A percentile compares a stretch with the other conserved stretches of the same genome.
These are phyloP conservation scores for Crepidodera aurea DNA, from an alignment of 2,888 invertebrate genomes.

Conservation along the genomic window DNA sequence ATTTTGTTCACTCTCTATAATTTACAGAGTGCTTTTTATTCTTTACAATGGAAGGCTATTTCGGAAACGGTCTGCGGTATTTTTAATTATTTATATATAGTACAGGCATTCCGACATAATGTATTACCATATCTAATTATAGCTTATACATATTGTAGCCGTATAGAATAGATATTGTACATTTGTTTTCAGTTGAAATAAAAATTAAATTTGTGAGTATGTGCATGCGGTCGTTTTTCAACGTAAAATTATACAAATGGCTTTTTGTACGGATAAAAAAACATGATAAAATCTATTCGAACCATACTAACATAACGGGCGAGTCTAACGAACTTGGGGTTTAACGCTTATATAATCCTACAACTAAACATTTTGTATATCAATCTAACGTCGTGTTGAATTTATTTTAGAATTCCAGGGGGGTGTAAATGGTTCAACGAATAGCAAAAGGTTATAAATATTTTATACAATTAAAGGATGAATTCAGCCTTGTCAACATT, in stretches of 20 bases:
- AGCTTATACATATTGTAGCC: slow-evolving; percentile 21
- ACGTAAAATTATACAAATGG: slow-evolving; percentile 25
- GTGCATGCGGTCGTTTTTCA: slow-evolving; percentile 22
- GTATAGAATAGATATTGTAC: slow-evolving; percentile 19
- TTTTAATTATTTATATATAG: slow-evolving; percentile 27
- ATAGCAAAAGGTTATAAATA: too few species aligned
- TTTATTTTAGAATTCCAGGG: too few species aligned
- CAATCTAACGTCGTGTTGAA: neutral
- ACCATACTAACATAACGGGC: slow-evolving; percentile 2
- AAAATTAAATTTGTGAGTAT: slow-evolving; percentile 21
- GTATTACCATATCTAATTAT: slow-evolving; percentile 27
- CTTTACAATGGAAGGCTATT: slow-evolving; percentile 18
- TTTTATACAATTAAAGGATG: too few species aligned
- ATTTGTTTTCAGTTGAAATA: slow-evolving; percentile 26
- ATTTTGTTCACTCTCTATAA: neutral
- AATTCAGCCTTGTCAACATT: too few species aligned
- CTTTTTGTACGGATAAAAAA: slow-evolving; percentile 18
- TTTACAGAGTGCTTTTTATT: neutral
- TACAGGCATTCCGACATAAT: slow-evolving; percentile 25
- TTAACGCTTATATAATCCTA: neutral
- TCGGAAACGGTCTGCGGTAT: slow-evolving; percentile 19
- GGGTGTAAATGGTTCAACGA: too few species aligned
- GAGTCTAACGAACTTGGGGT: slow-evolving; percentile 3
- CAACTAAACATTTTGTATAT: slow-evolving; percentile 6
- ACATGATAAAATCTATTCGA: slow-evolving; percentile 19